phyloP scores from a whole-genome alignment of 2,888 invertebrate genomes.

The Metopia argyrocephala region DNA sequence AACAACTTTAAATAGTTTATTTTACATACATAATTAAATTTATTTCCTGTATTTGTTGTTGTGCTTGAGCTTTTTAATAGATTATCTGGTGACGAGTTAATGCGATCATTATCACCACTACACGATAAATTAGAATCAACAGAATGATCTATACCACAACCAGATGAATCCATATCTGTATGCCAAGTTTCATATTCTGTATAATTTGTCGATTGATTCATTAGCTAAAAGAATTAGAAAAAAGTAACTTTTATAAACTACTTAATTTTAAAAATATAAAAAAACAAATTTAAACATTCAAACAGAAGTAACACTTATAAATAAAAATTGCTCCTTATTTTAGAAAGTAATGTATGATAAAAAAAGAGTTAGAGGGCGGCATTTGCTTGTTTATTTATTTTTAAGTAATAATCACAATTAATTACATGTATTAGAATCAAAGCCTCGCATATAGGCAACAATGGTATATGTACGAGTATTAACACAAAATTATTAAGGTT shows the following conservation, averaged over 20 bases:
- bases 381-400: too few relatives aligned
- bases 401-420: too few relatives aligned
- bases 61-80: slow-evolving; percentile 64
- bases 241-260: not conserved
- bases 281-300: not conserved
- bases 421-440: too few relatives aligned
- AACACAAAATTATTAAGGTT: too few relatives aligned
- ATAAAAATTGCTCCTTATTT: too few relatives aligned
- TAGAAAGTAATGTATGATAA: too few relatives aligned
- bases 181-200: slow-evolving; percentile 77
- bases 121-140: slow-evolving; percentile 76
- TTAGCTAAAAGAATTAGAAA: slow-evolving; percentile 69
- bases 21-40: slow-evolving; percentile 70
- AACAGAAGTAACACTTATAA: not conserved
- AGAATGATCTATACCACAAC: slow-evolving; percentile 75
- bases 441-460: too few relatives aligned
- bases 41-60: slow-evolving; percentile 58
- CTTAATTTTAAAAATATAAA: not conserved
- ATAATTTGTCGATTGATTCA: slow-evolving; percentile 76
- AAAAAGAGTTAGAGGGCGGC: too few relatives aligned
- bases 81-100: slow-evolving; percentile 76
- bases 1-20: not conserved
- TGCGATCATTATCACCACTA: slow-evolving; percentile 75
- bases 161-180: slow-evolving; percentile 76
- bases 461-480: too few relatives aligned